phyloP scores from a whole-genome alignment of 2,888 invertebrate genomes.

The Ochropleura leucogaster region DNA sequence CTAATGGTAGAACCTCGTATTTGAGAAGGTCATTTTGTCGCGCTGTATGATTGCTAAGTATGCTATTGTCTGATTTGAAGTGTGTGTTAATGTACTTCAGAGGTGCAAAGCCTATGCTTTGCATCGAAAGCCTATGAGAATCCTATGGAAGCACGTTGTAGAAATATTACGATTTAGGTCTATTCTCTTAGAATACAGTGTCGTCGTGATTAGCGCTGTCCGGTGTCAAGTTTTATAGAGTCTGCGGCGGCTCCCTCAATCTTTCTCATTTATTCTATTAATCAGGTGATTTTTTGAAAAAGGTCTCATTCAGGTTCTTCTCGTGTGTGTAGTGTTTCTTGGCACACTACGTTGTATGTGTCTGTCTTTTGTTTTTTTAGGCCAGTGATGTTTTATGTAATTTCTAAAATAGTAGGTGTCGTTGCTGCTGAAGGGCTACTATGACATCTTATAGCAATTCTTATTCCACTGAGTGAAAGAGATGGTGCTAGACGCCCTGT shows the following conservation, averaged over 20 bases:
- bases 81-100: neutral
- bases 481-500: too few relatives aligned
- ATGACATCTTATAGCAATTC: too few relatives aligned
- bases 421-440: too few relatives aligned
- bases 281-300: too few relatives aligned
- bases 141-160: neutral
- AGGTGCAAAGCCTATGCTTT: neutral
- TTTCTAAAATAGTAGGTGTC: neutral
- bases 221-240: too few relatives aligned
- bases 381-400: too few relatives aligned
- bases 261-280: too few relatives aligned
- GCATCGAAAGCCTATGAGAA: neutral
- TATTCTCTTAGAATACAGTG: too few relatives aligned
- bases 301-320: neutral
- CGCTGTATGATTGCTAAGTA: slow-evolving; percentile 1
- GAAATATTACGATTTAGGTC: neutral
- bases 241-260: too few relatives aligned
- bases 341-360: too few relatives aligned
- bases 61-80: neutral
- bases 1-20: slow-evolving; percentile 15
- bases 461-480: too few relatives aligned
- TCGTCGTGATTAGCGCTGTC: too few relatives aligned
- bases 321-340: neutral
- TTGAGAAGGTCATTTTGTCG: slow-evolving; percentile 11
- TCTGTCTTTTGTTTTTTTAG: neutral